Evolutionary conservation across 1,140 invertebrate genomes (phyloP), one percentile per base, ranked within the genome.

Genomic region (Coptotermes formosanus): DNA sequence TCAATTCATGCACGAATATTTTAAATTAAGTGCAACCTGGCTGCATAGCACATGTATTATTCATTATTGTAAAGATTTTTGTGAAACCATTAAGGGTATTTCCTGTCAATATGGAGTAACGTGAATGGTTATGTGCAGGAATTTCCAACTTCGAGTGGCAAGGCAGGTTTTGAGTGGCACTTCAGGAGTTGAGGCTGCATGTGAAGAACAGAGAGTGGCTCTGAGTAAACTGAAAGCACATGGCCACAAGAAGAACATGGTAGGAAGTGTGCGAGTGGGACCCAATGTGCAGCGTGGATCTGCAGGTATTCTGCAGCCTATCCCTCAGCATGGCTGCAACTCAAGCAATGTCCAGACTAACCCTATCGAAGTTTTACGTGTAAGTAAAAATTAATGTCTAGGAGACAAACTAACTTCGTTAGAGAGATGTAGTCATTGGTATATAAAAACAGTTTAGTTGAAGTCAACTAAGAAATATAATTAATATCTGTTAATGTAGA

Each of bases 131-230:
- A 55, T 52, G 21, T 52, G 14, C 30, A 84, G 83, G 16, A 52
- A 84, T 21, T 84, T 84, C 45, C 83, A 84, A n/a, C 44, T 84
- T 30, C 45, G 83, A 52, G 45, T 84, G 23, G 83, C 83, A 52
- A 45, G 83, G 23, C n/a, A 52, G 9, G 52, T 84, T 48, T 52
- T 84, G 45, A 52, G 48, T 52, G 44, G 52, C n/a, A 48, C 3
- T 9, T 52, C n/a, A 16, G n/a, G 30, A 23, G 30, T 30, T 23
- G 30, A 84, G 14, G n/a, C 6, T 32, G 43, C 30, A 30, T 19
- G 45, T 8, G 14, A 14, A 7, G 83, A 84, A 52, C 44, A 52
- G 30, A 84, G 83, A 55, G 45, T 52, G 23, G 83, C 48, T 30
- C 25, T 84, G 45, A 30, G 25, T 23, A 84, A 19, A 14, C 30